Base-by-base conservation (phyloP, 2,888 invertebrate genomes). In the Scaptodrosophila latifasciaeformis region DNA sequence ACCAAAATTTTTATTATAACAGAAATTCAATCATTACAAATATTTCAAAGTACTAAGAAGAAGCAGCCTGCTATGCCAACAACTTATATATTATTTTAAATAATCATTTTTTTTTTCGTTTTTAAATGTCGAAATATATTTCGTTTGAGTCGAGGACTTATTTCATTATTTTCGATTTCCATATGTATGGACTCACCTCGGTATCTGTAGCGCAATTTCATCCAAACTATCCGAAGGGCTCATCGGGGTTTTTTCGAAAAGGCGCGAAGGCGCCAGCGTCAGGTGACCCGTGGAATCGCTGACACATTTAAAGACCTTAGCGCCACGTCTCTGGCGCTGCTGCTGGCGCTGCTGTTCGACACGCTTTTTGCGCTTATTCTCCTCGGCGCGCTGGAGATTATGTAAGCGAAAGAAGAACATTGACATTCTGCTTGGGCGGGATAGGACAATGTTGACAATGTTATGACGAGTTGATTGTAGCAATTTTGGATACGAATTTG, bases 321-420 rank as follows among this genome's bases (percentile, higher is more conserved):
- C 88, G 84, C 89, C 89, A 31, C 88, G 86, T 30, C 86, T 82
- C 17, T 85, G 85, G 44, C 88, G 86, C 60, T 85, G 85, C 70
- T 86, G 84, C 34, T 86, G 86, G 9, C 86, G 84, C 55, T 88
- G 86, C 48, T 85, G 85, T 62, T 87, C 87, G 51, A 65, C 86
- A 78, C 90, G 88, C 82, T 89, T 90, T 84, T 91, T 90, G 67
- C 91, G 89, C 85, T 91, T 91, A 82, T 90, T 90, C 87, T 94
- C 94, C 88, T 93, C 93, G 86, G 93, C 93, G 65, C 95, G 92
- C 87, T 92, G 94, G 86, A 93, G 90, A 89, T 94, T 95, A 91
- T 94, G 96, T 87, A 95, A 91, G 81, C 96, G 95, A 89, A 96
- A 96, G 93, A 96, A 96, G 91, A 95, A 96, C 91, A 96, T 91